Evolutionary conservation across 2,113 vertebrate species (phyloP), one percentile per base, ranked within the genome.

Genomic region (Himantopus leucocephalus): DNA sequence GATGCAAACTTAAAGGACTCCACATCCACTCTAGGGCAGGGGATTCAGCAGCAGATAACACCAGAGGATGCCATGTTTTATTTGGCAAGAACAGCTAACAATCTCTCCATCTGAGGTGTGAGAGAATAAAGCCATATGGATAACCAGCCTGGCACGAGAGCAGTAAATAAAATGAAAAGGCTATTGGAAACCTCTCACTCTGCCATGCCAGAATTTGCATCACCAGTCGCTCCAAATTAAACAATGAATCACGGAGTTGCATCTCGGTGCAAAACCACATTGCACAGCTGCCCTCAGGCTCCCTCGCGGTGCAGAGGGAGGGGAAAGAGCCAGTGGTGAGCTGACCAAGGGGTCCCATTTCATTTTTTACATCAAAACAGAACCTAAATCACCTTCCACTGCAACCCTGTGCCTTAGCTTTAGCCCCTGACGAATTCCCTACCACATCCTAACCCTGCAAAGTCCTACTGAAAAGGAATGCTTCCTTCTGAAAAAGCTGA

Each of bases 241-340:
- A 8, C 59, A 27, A 1, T 0, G 48, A 72, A 19, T 8, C 16
- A 8, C 0, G 0, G 74, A 53, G 50, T 7, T 32, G 12, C 64
- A 74, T 10, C 90, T n/a, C 8, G 0, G 4, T 10, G 56, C 80
- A 80, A 39, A 59, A 20, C 30, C 85, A 48, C 8, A 0, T 6
- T 52, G 76, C 59, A 15, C 34, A 21, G 74, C n/a, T 84, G 81
- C 95, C 72, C 77, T 21, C 9, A 5, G 78, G 55, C 78, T 88
- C 73, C 53, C 35, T 50, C 5, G 0, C 3, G 0, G 34, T 2
- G 18, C 4, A 2, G 20, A 89, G 56, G 11, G 62, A 68, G 6
- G 4, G 27, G 43, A 22, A 37, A 64, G 45, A 89, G 74, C 59
- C 24, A 2, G 30, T 2, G 3, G 12, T 0, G 56, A 75, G 63